Conservation (phyloP, 2,797 vertebrate genomes). For the Yasuhikotakia modesta region DNA sequence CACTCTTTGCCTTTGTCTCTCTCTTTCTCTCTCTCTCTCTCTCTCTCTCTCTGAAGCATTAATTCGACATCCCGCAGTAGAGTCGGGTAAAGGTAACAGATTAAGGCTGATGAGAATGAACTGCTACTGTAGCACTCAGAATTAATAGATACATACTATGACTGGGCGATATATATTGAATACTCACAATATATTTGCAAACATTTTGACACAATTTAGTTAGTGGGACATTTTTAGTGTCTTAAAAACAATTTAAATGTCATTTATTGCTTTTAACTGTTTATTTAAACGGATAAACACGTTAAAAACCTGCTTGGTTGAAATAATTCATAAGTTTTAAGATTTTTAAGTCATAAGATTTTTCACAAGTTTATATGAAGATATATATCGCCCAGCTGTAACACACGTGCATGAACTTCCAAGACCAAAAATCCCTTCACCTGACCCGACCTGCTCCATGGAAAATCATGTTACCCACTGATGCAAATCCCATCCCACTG, state of each 20-base stretch:
- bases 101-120: conserved; percentile 58
- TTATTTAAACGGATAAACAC: no score
- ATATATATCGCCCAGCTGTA: background rate
- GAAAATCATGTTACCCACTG: conserved; percentile 31
- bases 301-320: no score
- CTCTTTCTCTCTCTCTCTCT: conserved; percentile 76
- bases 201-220: no score
- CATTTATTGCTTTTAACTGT: no score
- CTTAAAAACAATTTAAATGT: no score
- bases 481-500: conserved; percentile 45
- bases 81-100: conserved; percentile 91
- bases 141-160: conserved; percentile 5
- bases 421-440: conserved; percentile 31
- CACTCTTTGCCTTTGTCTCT: conserved; percentile 49
- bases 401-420: conserved; percentile 51
- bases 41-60: conserved; percentile 77
- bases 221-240: no score
- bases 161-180: background rate
- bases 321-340: no score
- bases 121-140: conserved; percentile 25
- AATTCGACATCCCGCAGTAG: conserved; percentile 85
- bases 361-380: no score
- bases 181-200: background rate
- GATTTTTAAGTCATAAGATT: no score
- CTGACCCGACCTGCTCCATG: conserved; percentile 33